Base-by-base conservation (phyloP, 2,113 vertebrate species). In the Ameiurus melas region DNA sequence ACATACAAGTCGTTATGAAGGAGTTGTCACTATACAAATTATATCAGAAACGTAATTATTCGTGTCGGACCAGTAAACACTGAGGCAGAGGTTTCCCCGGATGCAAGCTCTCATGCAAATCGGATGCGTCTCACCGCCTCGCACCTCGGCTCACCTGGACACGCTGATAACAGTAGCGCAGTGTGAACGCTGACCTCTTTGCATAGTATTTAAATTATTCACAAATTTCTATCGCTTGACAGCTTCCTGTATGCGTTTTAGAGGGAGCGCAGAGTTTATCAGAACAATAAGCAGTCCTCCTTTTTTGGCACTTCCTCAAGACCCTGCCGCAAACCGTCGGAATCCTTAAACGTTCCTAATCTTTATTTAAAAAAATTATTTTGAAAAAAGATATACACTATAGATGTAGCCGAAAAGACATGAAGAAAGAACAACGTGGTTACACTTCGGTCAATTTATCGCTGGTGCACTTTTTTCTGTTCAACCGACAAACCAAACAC, bases 171-270 rank as follows among this genome's bases (percentile, higher is more conserved):
- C 36, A 73, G 80, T 19, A 4, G 12, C 27, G 39, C 39, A 88
- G 30, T n/a, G 55, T 58, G 71, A 90, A 82, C 12, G 55, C 51
- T 53, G 73, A 17, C 5, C 55, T 79, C 60, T 84, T 83, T 89
- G 88, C 93, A 81, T 25, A 90, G 89, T 92, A 89, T 86, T 93
- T 91, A 91, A 93, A 92, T 93, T 91, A 92, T 91, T 91, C 64
- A 86, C 81, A 89, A 89, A 88, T 90, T 92, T 93, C 87, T 90
- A 89, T 89, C 90, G 55, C n/a, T 73, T 91, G 90, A 91, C 86
- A 85, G 84, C 90, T 83, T 85, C 86, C 81, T 90, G 62, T 12
- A 57, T 87, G 75, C 83, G 87, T 78, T 88, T 53, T 73, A 89
- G 70, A 91, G 66, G 84, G 86, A 86, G 47, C 47, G 22, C 30